Evolutionary conservation across 2,113 vertebrate genomes (phyloP).

Genomic region (Halcyon senegalensis): DNA sequence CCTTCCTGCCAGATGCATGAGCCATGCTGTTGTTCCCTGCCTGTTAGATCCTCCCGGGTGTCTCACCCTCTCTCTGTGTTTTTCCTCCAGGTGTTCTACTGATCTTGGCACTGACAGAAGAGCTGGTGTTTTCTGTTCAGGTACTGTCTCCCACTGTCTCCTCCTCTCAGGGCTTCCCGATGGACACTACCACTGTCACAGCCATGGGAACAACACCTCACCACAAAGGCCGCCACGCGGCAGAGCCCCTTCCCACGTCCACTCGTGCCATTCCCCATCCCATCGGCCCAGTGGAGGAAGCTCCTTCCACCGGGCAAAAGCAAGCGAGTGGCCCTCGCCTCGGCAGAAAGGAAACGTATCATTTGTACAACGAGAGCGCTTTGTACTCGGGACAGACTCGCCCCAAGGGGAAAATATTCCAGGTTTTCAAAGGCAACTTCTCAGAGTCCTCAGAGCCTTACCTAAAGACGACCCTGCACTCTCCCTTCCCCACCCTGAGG

Average conservation of each 20-base stretch:
- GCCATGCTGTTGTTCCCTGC: accelerated
- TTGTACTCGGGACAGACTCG: slow-evolving; percentile 70
- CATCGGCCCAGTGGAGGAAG: slow-evolving; percentile 18
- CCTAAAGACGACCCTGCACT: slow-evolving; percentile 63
- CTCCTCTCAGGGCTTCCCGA: slow-evolving; percentile 74
- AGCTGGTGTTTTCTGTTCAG: slow-evolving; percentile 85
- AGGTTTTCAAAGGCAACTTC: slow-evolving; percentile 76
- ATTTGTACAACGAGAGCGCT: slow-evolving; percentile 67
- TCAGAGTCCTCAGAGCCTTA: slow-evolving; percentile 67
- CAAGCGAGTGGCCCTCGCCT: background rate
- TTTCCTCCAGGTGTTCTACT: slow-evolving; percentile 86
- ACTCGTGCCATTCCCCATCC: slow-evolving; percentile 22
- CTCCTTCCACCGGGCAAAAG: background rate
- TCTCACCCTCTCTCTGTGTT: slow-evolving; percentile 18
- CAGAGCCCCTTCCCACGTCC: slow-evolving; percentile 22
- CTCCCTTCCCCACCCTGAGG: slow-evolving; percentile 55
- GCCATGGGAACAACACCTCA: slow-evolving; percentile 69
- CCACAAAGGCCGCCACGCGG: slow-evolving; percentile 20
- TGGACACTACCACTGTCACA: slow-evolving; percentile 76
- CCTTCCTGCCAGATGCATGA: background rate
- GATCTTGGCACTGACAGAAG: slow-evolving; percentile 89
- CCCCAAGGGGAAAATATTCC: slow-evolving; percentile 68
- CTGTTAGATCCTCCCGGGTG: accelerated
- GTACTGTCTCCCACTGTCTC: slow-evolving; percentile 80
- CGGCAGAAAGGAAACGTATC: slow-evolving; percentile 61